phyloP scores from a whole-genome alignment of 2,888 invertebrate genomes.

The Hydrotaea cyrtoneurina region DNA sequence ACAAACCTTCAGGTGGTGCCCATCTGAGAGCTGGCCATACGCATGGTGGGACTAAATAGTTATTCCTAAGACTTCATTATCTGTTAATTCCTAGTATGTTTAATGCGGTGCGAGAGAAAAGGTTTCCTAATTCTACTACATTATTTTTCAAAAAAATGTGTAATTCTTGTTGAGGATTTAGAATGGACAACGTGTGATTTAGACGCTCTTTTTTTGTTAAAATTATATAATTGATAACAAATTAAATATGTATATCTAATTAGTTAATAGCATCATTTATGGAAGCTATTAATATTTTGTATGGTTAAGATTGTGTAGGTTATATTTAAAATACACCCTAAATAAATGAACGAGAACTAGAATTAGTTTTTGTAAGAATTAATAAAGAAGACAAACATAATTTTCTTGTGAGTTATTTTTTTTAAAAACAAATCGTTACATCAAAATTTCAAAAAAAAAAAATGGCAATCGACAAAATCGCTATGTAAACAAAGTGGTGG shows the following conservation, averaged over 20 bases:
- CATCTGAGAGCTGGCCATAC: constrained; percentile 72
- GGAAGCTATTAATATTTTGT: not conserved
- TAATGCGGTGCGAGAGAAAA: not conserved
- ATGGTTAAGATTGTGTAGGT: constrained; percentile 5
- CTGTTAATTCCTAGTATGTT: constrained; percentile 19
- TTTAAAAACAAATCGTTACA: too few relatives aligned
- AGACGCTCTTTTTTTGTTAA: not conserved
- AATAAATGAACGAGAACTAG: constrained; percentile 4
- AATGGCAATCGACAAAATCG: too few relatives aligned
- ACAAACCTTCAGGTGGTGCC: constrained; percentile 51
- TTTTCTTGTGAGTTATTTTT: too few relatives aligned
- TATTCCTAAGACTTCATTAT: constrained; percentile 41
- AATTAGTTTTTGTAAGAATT: constrained; percentile 27
- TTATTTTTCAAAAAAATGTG: not conserved
- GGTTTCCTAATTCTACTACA: not conserved
- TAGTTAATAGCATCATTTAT: not conserved
- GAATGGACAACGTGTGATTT: not conserved
- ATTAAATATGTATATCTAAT: not conserved
- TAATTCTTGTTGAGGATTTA: not conserved
- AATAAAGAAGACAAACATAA: not conserved
- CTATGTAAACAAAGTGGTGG: too few relatives aligned
- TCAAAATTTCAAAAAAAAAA: too few relatives aligned
- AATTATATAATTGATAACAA: not conserved
- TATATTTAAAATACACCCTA: not conserved
- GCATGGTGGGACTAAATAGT: constrained; percentile 70